Base-by-base conservation (phyloP, 2,888 invertebrate genomes). In the Acleris cristana region DNA sequence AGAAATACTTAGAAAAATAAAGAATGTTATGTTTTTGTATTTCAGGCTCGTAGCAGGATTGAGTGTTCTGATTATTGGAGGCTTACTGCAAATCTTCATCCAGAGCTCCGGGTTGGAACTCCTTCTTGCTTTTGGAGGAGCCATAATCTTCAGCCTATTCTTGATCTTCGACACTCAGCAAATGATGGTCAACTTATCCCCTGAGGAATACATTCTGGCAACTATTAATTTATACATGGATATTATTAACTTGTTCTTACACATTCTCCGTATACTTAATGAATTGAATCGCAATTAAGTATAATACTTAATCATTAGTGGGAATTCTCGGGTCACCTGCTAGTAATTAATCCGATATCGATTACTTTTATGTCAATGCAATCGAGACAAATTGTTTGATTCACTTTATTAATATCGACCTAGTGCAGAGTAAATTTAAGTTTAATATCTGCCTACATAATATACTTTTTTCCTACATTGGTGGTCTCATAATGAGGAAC, bases 151-250 rank as follows among this genome's bases (percentile, higher is more conserved):
- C 89, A 96, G 95, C 48, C 88, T 97, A 53, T 97, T 97, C 90
- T 95, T 98, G 54, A 94, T 98, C 73, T 96, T 95, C 80, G 98
- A 98, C 87, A 97, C 97, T 0, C 96, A 97, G 83, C 94, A 96
- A 90, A 94, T 97, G 89, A 96, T 97, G 96, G 94, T 95, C 73
- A 94, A 94, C 4, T 89, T 97, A 61, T 96, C 96, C 0, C 95
- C 97, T 0, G 97, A 98, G 83, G 98, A 98, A 81, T 98, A 98
- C 86, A 97, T 98, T 75, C 88, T 97, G 59, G 97, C 97, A 2
- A 96, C 97, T 0, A 96, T 98, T 81, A 96, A 96, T 84, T 91
- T 98, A 53, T 98, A 98, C 84, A 93, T 98, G 91, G 98, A 98
- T 79, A 97, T 98, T 69, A 93, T 98, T 72, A 98, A 98, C 86